These are phyloP conservation scores for Caenorhabditis zanzibari DNA, from an alignment of 2,888 invertebrate genomes.

Conservation along the genomic window DNA sequence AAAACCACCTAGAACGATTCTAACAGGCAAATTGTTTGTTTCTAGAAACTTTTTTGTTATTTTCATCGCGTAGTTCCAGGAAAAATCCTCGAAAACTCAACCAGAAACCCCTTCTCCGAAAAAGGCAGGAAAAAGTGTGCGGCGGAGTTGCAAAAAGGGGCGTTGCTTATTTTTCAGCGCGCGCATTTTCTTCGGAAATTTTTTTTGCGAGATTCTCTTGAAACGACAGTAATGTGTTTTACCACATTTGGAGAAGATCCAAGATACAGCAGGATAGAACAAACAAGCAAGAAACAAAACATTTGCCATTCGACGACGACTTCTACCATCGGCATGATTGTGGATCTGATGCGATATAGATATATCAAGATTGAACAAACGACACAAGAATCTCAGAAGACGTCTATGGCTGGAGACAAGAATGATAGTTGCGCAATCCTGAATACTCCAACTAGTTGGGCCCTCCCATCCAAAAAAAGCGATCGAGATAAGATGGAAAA, in stretches of 20 bases:
- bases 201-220: too few species aligned
- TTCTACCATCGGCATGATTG: conserved; percentile 49
- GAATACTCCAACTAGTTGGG: conserved; percentile 46
- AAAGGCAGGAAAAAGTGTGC: too few species aligned
- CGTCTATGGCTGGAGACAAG: conserved; percentile 34
- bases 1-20: too few species aligned
- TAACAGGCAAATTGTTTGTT: too few species aligned
- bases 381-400: conserved; percentile 54
- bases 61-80: too few species aligned
- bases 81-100: too few species aligned
- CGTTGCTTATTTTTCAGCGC: too few species aligned
- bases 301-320: conserved; percentile 38
- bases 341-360: conserved; percentile 47
- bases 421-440: conserved; percentile 64
- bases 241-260: conserved; percentile 20
- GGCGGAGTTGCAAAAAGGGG: too few species aligned
- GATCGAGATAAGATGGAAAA: conserved; percentile 31
- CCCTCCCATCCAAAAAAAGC: conserved; percentile 18
- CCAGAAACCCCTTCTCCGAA: too few species aligned
- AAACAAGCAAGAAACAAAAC: conserved; percentile 53
- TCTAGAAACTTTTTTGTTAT: too few species aligned
- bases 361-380: conserved; percentile 60
- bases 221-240: too few species aligned
- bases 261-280: conserved; percentile 39
- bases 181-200: too few species aligned